These are phyloP conservation scores for Drosophila mimetica DNA, from an alignment of 2,888 invertebrate genomes.

Conservation along the genomic window DNA sequence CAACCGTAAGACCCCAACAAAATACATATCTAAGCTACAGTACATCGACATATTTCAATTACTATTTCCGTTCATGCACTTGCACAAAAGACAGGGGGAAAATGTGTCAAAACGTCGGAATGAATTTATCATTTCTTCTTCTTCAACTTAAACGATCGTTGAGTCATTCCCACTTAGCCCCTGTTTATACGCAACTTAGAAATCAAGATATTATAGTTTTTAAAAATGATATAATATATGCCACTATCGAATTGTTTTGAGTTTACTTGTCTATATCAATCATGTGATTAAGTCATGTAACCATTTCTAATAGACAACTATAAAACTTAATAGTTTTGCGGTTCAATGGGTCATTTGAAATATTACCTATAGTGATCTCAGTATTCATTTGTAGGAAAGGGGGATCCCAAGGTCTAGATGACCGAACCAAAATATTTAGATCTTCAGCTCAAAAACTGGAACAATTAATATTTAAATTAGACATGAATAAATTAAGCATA, in stretches of 20 bases:
- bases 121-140: constrained; percentile 22
- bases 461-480: neutral
- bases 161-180: constrained; percentile 3
- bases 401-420: neutral
- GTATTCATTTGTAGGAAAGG: neutral
- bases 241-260: no score
- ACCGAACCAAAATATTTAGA: neutral
- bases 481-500: constrained; percentile 8
- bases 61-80: constrained; percentile 63
- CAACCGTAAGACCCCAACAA: constrained; percentile 4
- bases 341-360: constrained; percentile 13
- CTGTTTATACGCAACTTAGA: constrained; percentile 7
- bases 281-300: neutral
- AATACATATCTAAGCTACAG: constrained; percentile 21
- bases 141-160: constrained; percentile 4
- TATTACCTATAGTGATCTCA: neutral
- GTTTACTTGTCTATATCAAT: no score
- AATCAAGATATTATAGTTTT: neutral
- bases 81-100: constrained; percentile 34
- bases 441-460: constrained; percentile 2
- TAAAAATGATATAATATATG: neutral
- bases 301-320: neutral
- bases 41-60: constrained; percentile 58
- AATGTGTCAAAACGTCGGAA: constrained; percentile 31
- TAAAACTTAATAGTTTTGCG: constrained; percentile 3